Evolutionary conservation across 2,113 vertebrate genomes (phyloP).

Genomic region (Lipophrys pholis): DNA sequence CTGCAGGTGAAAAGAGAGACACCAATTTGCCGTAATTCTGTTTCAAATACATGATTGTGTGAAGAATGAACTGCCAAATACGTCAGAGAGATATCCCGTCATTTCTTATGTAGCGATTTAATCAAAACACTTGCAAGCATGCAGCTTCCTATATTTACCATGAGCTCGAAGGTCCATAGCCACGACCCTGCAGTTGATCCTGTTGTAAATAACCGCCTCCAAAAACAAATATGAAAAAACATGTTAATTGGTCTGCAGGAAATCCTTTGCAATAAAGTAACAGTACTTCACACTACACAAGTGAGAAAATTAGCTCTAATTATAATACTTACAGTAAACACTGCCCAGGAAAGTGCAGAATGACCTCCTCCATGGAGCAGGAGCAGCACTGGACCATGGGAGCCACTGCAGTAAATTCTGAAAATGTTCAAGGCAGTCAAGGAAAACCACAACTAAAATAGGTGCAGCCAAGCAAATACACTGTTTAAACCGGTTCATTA

Average conservation of each 20-base stretch:
- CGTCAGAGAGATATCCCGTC: too few species aligned
- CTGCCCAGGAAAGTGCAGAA: conserved; percentile 98
- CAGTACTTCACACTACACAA: neutral
- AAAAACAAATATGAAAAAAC: conserved; percentile 42
- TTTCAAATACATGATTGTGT: too few species aligned
- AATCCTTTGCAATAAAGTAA: neutral
- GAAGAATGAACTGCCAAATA: too few species aligned
- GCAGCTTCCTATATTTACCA: conserved; percentile 80
- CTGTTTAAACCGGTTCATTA: neutral
- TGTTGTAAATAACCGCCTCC: conserved; percentile 91
- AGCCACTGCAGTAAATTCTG: conserved; percentile 95
- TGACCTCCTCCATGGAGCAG: conserved; percentile 96
- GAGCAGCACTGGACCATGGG: conserved; percentile 92
- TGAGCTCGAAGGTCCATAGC: conserved; percentile 95
- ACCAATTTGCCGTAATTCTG: neutral
- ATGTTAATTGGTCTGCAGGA: neutral
- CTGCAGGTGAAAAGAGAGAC: conserved; percentile 65
- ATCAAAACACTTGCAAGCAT: neutral
- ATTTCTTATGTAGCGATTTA: too few species aligned
- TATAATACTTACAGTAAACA: conserved; percentile 90
- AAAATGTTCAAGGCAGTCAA: conserved; percentile 94
- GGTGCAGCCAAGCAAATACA: neutral
- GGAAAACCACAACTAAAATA: conserved; percentile 51
- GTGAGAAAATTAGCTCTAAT: neutral
- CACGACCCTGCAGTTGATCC: conserved; percentile 94